Evolutionary conservation across 2,797 vertebrate genomes (phyloP), one percentile per base, ranked within the genome.

Genomic region (Anguilla anguilla): DNA sequence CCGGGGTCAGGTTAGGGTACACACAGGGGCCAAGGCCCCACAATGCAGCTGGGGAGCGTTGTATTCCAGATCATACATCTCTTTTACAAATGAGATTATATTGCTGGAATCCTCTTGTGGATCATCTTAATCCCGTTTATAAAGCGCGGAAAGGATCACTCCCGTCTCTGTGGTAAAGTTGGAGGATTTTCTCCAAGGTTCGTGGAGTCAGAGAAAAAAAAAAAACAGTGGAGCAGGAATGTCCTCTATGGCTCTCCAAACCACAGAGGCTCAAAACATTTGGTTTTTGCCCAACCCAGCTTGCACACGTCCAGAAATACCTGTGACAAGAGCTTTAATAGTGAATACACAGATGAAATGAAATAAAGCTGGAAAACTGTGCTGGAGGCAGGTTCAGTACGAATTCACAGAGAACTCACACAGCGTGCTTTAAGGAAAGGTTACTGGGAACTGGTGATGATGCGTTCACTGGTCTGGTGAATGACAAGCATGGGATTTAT

Each of bases 91-190:
- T 83, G 9, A n/a, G 79, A 83, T 25, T 53, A 83, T 83, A 25
- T 49, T n/a, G 31, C 0, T 46, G 49, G 39, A 83, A 83, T 51
- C 22, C 46, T 49, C 49, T 53, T 51, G 49, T 53, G 79, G 46
- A 49, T 53, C 79, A 83, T n/a, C 46, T 83, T 83, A 83, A 83
- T 83, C 79, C 79, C 10, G 25, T 53, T 83, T 59, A 87, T 22
- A 57, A 39, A 6, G 77, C 39, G 6, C 25, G 13, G 49, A 83
- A 83, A 83, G 43, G 43, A 19, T 51, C 25, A 43, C 35, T 77
- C 35, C 35, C 35, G 11, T 43, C 31, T 43, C 72, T 19, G 22
- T 4, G 25, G 51, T 51, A 49, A 83, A n/a, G 79, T 5, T 7
- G 2, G 0, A 10, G 22, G 43, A 83, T 83, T 83, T 83, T 25